These are phyloP conservation scores for Ceraclea dissimilis DNA, from an alignment of 2,888 invertebrate genomes.

Conservation along the genomic window DNA sequence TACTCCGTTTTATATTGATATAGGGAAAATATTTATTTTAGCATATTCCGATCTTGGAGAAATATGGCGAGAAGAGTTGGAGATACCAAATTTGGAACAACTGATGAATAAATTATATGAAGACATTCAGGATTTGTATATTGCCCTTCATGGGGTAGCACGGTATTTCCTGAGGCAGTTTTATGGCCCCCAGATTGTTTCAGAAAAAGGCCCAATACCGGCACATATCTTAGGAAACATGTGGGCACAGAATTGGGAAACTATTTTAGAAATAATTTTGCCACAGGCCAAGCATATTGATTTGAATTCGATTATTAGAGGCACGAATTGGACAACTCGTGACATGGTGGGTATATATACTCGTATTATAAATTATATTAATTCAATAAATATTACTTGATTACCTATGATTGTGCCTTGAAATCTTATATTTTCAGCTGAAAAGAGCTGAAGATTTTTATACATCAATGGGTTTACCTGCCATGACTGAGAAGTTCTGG, in stretches of 20 bases:
- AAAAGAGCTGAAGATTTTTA: constrained; percentile 60
- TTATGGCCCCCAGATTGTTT: constrained; percentile 49
- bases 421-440: constrained; percentile 38
- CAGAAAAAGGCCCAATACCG: constrained; percentile 53
- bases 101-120: constrained; percentile 48
- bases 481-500: constrained; percentile 58
- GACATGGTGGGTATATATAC: constrained; percentile 45
- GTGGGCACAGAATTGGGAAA: constrained; percentile 66
- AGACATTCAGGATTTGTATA: constrained; percentile 56
- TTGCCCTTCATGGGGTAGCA: constrained; percentile 64
- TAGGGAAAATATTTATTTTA: constrained; percentile 29
- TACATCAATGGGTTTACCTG: constrained; percentile 53
- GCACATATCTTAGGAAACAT: constrained; percentile 62
- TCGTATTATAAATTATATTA: not conserved
- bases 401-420: too few relatives aligned
- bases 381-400: not conserved
- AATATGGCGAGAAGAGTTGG: constrained; percentile 58
- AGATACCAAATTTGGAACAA: constrained; percentile 49
- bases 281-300: constrained; percentile 40
- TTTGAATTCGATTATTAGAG: constrained; percentile 45
- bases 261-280: constrained; percentile 48
- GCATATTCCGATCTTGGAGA: constrained; percentile 58
- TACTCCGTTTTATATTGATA: not conserved
- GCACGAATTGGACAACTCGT: constrained; percentile 47
- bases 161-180: constrained; percentile 46